These are phyloP conservation scores for Onychomys torridus DNA, from an alignment of 2,797 vertebrate species.

Conservation along the genomic window DNA sequence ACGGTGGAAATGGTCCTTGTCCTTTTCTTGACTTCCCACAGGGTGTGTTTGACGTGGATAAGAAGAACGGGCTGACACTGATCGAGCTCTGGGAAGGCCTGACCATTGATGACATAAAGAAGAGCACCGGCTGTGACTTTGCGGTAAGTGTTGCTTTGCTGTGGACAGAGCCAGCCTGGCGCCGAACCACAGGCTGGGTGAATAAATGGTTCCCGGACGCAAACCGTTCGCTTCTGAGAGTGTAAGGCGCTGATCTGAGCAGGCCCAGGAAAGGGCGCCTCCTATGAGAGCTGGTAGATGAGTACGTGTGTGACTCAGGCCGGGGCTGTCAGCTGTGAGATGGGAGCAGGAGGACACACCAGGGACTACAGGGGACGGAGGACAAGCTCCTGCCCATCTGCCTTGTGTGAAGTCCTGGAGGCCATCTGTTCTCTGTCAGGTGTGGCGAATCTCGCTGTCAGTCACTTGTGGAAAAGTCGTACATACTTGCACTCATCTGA, in stretches of 20 bases:
- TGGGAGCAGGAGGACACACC: background rate
- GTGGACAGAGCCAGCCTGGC: background rate
- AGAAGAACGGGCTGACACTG: conserved; percentile 94
- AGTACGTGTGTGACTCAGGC: conserved; percentile 9
- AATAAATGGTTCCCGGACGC: background rate
- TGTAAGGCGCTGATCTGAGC: conserved; percentile 70
- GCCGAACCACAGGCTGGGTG: background rate
- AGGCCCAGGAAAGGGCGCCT: background rate
- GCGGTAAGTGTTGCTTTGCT: conserved; percentile 88
- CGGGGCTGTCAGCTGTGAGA: background rate
- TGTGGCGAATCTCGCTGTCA: background rate
- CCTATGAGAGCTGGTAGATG: conserved; percentile 46
- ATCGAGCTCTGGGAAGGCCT: conserved; percentile 96
- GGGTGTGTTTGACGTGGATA: conserved; percentile 98
- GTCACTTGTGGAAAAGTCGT: background rate
- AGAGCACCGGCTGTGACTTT: conserved; percentile 95
- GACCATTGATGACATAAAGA: conserved; percentile 95
- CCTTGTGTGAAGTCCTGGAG: background rate
- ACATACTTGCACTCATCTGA: background rate
- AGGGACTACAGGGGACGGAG: background rate
- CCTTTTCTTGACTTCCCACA: conserved; percentile 80
- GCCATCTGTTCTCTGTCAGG: background rate
- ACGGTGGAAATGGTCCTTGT: conserved; percentile 19
- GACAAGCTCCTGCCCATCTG: background rate
- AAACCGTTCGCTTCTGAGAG: conserved; percentile 39